These are phyloP conservation scores for Nephrocerus scutellatus DNA, from an alignment of 2,888 invertebrate species.

Conservation along the genomic window DNA sequence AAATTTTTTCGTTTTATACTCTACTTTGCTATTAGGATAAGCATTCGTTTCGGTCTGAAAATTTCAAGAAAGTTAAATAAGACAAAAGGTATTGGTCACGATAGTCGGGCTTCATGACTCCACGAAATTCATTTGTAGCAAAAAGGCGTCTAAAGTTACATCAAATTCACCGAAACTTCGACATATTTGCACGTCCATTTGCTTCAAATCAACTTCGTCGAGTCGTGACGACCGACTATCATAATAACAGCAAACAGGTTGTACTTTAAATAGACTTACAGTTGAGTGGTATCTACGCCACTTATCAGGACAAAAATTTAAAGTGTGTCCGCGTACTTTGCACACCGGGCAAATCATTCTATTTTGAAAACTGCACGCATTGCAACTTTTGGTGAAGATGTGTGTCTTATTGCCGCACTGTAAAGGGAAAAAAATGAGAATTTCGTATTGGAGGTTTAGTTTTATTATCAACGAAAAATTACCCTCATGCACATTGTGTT, in stretches of 20 bases:
- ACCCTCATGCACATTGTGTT: slow-evolving; percentile 65
- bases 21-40: slow-evolving; percentile 32
- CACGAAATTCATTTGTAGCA: no score
- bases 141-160: no score
- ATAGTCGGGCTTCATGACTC: no score
- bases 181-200: no score
- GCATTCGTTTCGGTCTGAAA: slow-evolving; percentile 49
- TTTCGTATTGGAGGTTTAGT: slow-evolving; percentile 4
- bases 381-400: slow-evolving; percentile 55
- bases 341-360: slow-evolving; percentile 54
- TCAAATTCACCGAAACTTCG: no score
- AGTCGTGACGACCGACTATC: background rate
- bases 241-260: slow-evolving; percentile 3
- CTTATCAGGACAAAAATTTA: slow-evolving; percentile 60
- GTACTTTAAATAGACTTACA: slow-evolving; percentile 49
- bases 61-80: no score
- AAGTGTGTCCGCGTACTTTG: slow-evolving; percentile 56
- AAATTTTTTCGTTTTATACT: slow-evolving; percentile 41
- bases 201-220: no score
- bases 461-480: slow-evolving; percentile 31
- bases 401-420: slow-evolving; percentile 62
- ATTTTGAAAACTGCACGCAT: slow-evolving; percentile 51
- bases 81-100: no score
- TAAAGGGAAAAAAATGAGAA: slow-evolving; percentile 30
- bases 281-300: slow-evolving; percentile 72